Conservation (phyloP, 2,113 vertebrate genomes). For the Lepisosteus osseus region DNA sequence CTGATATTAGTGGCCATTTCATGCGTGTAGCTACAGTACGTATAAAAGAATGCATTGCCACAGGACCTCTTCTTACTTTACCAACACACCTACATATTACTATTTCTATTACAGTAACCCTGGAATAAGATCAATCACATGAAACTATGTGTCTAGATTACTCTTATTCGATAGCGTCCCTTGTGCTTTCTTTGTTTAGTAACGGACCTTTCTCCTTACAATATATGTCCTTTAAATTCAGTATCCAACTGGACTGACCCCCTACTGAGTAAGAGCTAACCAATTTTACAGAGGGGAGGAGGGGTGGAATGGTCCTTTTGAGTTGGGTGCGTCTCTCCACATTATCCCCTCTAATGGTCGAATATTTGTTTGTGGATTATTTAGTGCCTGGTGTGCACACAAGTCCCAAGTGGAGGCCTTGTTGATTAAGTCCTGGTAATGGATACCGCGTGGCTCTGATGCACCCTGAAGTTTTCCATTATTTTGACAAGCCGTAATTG, state of each 20-base stretch:
- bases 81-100: too few species aligned
- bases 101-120: too few species aligned
- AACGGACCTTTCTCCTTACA: too few species aligned
- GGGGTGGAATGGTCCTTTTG: background rate
- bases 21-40: too few species aligned
- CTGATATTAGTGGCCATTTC: too few species aligned
- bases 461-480: slow-evolving; percentile 17
- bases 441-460: slow-evolving; percentile 7
- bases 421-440: slow-evolving; percentile 19
- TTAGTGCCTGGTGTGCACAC: background rate
- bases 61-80: too few species aligned
- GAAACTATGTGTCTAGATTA: too few species aligned
- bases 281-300: background rate
- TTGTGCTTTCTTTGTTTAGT: too few species aligned
- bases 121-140: too few species aligned
- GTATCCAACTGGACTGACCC: background rate
- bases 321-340: background rate
- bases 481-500: slow-evolving; percentile 20
- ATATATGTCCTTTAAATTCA: too few species aligned
- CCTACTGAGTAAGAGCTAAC: background rate
- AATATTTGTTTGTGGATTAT: background rate
- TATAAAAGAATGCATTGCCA: too few species aligned
- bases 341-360: background rate
- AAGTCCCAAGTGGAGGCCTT: slow-evolving; percentile 37
- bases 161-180: too few species aligned